A percentile compares a stretch with the other conserved stretches of the same genome.
These are phyloP conservation scores for Thymelicus acteon DNA, from an alignment of 2,888 invertebrate genomes.

Conservation along the genomic window DNA sequence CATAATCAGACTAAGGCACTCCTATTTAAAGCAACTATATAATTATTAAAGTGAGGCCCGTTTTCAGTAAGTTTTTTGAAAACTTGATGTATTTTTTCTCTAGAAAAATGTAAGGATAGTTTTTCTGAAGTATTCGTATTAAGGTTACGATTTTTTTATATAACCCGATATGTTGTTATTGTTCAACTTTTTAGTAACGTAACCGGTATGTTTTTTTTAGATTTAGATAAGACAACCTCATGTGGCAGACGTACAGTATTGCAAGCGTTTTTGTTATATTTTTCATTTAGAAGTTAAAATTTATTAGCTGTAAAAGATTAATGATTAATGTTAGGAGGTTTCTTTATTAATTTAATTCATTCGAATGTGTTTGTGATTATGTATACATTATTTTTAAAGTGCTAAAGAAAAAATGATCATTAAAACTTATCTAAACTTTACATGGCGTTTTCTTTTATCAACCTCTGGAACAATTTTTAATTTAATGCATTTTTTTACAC, in stretches of 20 bases:
- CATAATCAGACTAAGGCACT: constrained; percentile 37
- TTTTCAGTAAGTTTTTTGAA: constrained; percentile 57
- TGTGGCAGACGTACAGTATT: constrained; percentile 68
- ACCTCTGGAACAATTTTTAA: too few species aligned
- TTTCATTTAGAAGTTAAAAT: constrained; percentile 67
- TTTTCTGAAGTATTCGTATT: constrained; percentile 61
- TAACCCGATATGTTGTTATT: constrained; percentile 71
- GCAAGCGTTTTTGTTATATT: constrained; percentile 65
- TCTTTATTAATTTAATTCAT: constrained; percentile 61
- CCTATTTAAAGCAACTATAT: constrained; percentile 49
- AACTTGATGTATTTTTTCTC: constrained; percentile 51
- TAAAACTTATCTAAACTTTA: constrained; percentile 76
- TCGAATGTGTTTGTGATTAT: constrained; percentile 70
- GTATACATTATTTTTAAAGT: constrained; percentile 77
- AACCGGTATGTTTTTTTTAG: constrained; percentile 61
- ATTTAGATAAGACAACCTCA: constrained; percentile 52
- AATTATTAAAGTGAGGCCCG: constrained; percentile 47
- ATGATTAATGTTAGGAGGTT: constrained; percentile 61
- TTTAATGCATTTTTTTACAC: too few species aligned
- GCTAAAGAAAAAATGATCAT: constrained; percentile 80
- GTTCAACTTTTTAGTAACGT: constrained; percentile 60
- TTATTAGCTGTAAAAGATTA: constrained; percentile 67
- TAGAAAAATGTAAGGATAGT: constrained; percentile 48
- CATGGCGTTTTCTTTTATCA: constrained; percentile 31
- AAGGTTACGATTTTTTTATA: constrained; percentile 68